Evolutionary conservation across 2,797 vertebrate species (phyloP).

Genomic region (Syncerus caffer): DNA sequence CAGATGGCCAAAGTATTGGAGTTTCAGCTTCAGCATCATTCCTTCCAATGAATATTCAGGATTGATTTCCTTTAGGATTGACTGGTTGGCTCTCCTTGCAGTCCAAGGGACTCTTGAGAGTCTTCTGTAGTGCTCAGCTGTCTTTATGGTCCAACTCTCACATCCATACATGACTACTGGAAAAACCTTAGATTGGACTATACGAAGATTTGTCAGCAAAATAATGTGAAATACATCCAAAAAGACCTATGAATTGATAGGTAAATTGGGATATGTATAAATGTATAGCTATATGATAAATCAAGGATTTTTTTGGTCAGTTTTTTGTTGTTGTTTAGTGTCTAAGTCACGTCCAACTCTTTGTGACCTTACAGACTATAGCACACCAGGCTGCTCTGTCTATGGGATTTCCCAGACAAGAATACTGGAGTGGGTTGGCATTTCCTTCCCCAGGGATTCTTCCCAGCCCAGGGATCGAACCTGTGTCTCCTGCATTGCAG

Average conservation of each 20-base stretch:
- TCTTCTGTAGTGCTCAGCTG: background rate
- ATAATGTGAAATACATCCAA: background rate
- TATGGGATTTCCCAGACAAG: background rate
- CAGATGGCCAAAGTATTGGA: background rate
- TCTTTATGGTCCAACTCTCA: background rate
- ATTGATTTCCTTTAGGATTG: background rate
- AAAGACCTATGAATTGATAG: background rate
- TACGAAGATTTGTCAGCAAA: rapidly evolving
- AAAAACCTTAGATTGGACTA: background rate
- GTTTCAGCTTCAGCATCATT: background rate
- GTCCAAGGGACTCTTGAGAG: background rate
- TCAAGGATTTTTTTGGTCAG: background rate
- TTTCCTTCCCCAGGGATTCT: background rate
- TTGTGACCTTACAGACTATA: background rate
- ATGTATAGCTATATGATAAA: background rate
- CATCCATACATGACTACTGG: background rate
- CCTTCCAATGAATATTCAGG: background rate
- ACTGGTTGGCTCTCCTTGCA: background rate
- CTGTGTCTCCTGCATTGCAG: background rate
- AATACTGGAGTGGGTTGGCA: background rate
- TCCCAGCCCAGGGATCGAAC: background rate
- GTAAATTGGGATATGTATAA: background rate
- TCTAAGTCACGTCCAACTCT: background rate
- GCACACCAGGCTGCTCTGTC: background rate
- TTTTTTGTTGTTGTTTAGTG: background rate